Percentiles rank a stretch among this genome's conserved stretches.
Evolutionary conservation across 2,888 invertebrate genomes (phyloP).

Genomic region (Polylopha cassiicola): DNA sequence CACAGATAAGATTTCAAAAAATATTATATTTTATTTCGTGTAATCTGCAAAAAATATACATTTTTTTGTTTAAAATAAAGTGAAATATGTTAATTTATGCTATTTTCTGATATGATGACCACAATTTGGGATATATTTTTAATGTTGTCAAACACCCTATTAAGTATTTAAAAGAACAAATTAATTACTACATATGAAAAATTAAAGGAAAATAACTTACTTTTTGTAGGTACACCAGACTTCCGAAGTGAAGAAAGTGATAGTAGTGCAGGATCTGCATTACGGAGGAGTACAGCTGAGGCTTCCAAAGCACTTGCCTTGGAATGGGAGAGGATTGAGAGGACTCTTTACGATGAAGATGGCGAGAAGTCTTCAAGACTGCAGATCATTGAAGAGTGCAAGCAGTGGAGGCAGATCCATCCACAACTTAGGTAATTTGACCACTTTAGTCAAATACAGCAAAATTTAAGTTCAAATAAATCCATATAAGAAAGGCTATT

Average conservation of each 20-base stretch:
- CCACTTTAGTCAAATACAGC: not conserved
- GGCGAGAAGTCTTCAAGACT: slow-evolving; percentile 65
- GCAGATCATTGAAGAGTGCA: slow-evolving; percentile 76
- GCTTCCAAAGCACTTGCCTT: slow-evolving; percentile 67
- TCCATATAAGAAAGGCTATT: no score
- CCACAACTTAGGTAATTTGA: slow-evolving; percentile 72
- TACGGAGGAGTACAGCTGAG: slow-evolving; percentile 68
- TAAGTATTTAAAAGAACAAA: no score
- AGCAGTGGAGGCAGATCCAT: slow-evolving; percentile 77
- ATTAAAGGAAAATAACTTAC: no score
- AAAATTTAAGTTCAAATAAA: no score
- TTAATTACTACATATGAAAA: no score
- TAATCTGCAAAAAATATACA: no score
- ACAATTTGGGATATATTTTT: no score
- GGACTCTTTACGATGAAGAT: slow-evolving; percentile 74
- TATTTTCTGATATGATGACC: no score
- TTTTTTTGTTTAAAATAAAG: no score
- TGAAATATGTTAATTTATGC: no score
- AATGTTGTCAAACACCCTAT: not conserved
- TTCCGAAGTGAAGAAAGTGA: slow-evolving; percentile 71
- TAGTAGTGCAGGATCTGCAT: slow-evolving; percentile 72
- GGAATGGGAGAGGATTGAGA: slow-evolving; percentile 77
- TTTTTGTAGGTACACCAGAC: slow-evolving; percentile 57
- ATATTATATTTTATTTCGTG: no score
- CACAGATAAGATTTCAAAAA: no score